Conservation (phyloP, 2,113 vertebrate genomes). For the Oryzias celebensis region DNA sequence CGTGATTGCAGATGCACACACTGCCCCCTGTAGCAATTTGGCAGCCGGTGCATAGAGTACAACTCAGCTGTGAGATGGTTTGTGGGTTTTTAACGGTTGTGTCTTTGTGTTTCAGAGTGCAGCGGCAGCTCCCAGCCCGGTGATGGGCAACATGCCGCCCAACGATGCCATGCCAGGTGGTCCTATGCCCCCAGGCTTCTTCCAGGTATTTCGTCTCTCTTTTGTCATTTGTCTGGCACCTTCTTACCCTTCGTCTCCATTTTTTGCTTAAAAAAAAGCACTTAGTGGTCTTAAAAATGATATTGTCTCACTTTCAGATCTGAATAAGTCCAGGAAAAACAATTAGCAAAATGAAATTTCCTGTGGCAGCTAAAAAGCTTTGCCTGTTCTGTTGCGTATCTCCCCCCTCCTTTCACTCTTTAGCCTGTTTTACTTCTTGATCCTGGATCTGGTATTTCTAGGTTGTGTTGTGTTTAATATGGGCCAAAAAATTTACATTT, state of each 20-base stretch:
- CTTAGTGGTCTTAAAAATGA: too few relatives aligned
- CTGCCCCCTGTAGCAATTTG: conserved; percentile 52
- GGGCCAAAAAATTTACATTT: too few relatives aligned
- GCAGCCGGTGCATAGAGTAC: conserved; percentile 14
- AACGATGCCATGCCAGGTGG: conserved; percentile 83
- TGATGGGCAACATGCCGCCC: conserved; percentile 88
- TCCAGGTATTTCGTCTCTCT: conserved; percentile 78
- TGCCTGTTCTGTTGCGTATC: too few relatives aligned
- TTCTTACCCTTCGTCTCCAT: not conserved
- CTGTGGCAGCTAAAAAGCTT: too few relatives aligned
- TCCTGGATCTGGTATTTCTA: too few relatives aligned
- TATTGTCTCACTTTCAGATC: too few relatives aligned
- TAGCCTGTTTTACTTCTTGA: too few relatives aligned
- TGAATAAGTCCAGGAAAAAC: too few relatives aligned
- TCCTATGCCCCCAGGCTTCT: conserved; percentile 84
- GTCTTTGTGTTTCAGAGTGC: conserved; percentile 75
- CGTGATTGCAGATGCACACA: conserved; percentile 41
- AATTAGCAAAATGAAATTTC: too few relatives aligned
- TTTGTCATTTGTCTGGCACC: not conserved
- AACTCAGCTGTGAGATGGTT: too few relatives aligned
- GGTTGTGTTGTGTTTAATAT: too few relatives aligned
- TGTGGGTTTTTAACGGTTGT: conserved; percentile 4
- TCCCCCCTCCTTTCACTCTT: too few relatives aligned
- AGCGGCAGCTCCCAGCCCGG: conserved; percentile 86
- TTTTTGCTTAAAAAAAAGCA: not conserved